Percentiles rank a stretch among this genome's conserved stretches.
These are phyloP conservation scores for Hirtodrosophila alboralis DNA, from an alignment of 2,888 invertebrate genomes.

Conservation along the genomic window DNA sequence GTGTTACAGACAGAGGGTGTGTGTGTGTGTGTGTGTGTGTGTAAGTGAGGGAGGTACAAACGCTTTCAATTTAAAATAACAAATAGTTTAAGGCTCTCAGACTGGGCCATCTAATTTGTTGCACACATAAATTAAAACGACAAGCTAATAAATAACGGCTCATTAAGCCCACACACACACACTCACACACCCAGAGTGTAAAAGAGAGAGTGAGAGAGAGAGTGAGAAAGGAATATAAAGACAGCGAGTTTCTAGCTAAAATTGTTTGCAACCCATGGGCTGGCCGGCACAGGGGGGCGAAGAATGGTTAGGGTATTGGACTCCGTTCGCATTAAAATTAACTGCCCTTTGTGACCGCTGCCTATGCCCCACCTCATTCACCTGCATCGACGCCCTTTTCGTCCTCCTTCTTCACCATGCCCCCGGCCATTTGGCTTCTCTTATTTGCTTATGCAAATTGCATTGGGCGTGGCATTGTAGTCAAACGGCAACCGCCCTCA, in stretches of 20 bases:
- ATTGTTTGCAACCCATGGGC: conserved; percentile 4
- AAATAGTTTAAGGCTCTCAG: conserved; percentile 62
- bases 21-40: rapidly evolving
- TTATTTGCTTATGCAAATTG: conserved; percentile 65
- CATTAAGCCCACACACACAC: conserved; percentile 63
- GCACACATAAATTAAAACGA: conserved; percentile 72
- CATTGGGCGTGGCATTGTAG: conserved; percentile 18
- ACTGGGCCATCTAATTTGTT: conserved; percentile 69
- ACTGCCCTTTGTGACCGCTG: conserved; percentile 38
- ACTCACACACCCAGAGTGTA: conserved; percentile 4
- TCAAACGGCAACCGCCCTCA: background rate
- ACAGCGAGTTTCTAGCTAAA: conserved; percentile 4
- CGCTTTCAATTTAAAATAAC: conserved; percentile 64
- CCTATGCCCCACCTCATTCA: background rate
- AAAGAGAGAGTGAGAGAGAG: background rate
- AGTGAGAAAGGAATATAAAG: background rate
- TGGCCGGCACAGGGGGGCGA: too few species aligned
- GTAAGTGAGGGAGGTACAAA: background rate
- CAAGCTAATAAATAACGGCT: conserved; percentile 75
- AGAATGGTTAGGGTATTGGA: background rate
- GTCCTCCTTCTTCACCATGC: background rate
- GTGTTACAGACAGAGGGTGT: too few species aligned
- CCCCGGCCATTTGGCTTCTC: conserved; percentile 7
- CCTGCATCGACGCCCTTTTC: background rate
- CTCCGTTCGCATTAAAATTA: conserved; percentile 46